A percentile compares a stretch with the other conserved stretches of the same genome.
These are phyloP conservation scores for Drosophila tanythrix DNA, from an alignment of 2,888 invertebrate genomes.

Conservation along the genomic window DNA sequence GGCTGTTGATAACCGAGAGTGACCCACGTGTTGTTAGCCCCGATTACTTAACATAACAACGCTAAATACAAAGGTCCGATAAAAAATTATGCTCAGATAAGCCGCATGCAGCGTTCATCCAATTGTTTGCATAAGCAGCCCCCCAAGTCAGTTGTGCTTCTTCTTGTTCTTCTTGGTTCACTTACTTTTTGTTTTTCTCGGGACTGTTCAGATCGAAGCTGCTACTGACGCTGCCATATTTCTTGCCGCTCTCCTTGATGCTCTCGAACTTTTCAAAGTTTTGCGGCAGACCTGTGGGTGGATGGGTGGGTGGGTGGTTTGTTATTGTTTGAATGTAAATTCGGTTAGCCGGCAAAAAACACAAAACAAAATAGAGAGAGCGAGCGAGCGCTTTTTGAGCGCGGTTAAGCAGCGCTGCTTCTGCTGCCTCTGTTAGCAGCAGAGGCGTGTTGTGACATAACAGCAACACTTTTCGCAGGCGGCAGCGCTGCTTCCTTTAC, in stretches of 20 bases:
- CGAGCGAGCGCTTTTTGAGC: slow-evolving; percentile 13
- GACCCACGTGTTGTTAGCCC: slow-evolving; percentile 66
- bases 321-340: slow-evolving; percentile 61
- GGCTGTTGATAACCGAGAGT: slow-evolving; percentile 62
- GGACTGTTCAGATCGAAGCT: slow-evolving; percentile 88
- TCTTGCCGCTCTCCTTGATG: slow-evolving; percentile 89
- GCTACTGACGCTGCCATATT: slow-evolving; percentile 81
- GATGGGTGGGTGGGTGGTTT: slow-evolving; percentile 34
- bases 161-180: slow-evolving; percentile 11
- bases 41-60: slow-evolving; percentile 49
- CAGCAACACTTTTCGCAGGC: slow-evolving; percentile 63
- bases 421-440: slow-evolving; percentile 44
- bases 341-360: slow-evolving; percentile 64
- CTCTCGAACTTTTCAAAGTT: slow-evolving; percentile 92
- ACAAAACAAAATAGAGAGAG: slow-evolving; percentile 36
- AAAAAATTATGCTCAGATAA: slow-evolving; percentile 55
- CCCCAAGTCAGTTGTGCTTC: background rate
- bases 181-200: slow-evolving; percentile 88
- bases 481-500: slow-evolving; percentile 23
- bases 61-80: slow-evolving; percentile 59
- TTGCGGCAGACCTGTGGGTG: slow-evolving; percentile 89
- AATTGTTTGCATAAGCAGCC: slow-evolving; percentile 59
- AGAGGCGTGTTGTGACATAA: slow-evolving; percentile 79
- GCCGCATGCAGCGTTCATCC: slow-evolving; percentile 32
- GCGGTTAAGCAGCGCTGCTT: slow-evolving; percentile 40